phyloP scores from a whole-genome alignment of 2,888 invertebrate species.

The Ceramica pisi region DNA sequence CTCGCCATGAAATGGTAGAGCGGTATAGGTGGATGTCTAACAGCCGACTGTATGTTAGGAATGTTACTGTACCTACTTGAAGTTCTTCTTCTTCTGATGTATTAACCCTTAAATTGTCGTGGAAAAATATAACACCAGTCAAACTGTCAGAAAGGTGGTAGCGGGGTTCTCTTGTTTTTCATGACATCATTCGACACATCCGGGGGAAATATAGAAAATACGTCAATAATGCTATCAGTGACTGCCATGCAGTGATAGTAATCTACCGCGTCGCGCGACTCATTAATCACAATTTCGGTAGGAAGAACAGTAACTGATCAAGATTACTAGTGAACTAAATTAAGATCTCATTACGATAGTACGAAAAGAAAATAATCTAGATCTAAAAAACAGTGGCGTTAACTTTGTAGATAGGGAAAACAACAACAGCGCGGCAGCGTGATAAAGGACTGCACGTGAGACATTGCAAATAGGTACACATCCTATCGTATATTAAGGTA shows the following conservation, averaged over 20 bases:
- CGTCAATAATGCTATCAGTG: constrained; percentile 7
- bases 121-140: background rate
- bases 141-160: background rate
- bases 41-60: background rate
- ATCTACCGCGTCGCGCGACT: constrained; percentile 13
- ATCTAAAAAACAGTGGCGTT: constrained; percentile 1
- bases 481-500: too few species aligned
- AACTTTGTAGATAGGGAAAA: constrained; percentile 2
- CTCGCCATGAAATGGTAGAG: background rate
- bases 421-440: background rate
- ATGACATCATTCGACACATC: background rate
- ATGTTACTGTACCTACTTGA: too few species aligned
- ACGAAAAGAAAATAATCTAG: constrained; percentile 13
- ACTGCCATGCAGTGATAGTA: constrained; percentile 7
- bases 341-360: constrained; percentile 19
- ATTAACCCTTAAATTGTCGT: background rate
- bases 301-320: constrained; percentile 17
- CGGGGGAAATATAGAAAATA: constrained; percentile 5
- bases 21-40: background rate
- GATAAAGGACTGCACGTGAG: background rate
- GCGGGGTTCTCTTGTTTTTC: background rate
- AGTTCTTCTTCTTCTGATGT: background rate
- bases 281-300: constrained; percentile 21
- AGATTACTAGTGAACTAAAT: constrained; percentile 8
- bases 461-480: too few species aligned